Base-by-base conservation (phyloP, 2,797 vertebrate species). In the Spondyliosoma cantharus region DNA sequence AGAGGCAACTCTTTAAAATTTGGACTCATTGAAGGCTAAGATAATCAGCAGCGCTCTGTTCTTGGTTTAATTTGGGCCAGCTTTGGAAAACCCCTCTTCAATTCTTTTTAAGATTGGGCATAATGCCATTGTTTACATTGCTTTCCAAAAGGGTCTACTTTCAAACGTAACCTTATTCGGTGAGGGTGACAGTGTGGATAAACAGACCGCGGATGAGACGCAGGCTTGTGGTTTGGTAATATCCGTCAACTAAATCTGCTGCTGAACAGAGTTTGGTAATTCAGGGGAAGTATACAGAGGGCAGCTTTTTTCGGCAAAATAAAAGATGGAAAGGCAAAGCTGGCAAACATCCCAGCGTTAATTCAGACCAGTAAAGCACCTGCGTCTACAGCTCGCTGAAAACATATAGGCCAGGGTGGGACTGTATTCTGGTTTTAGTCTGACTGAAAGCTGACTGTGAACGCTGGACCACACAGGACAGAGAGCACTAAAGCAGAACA, bases 391-490 rank as follows among this genome's bases (percentile, higher is more conserved):
- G 53, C 62, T 59, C 53, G 20, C n/a, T 72, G 50, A 59, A 65
- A 76, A 60, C 52, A 75, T 69, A 52, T 25, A 69, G 64, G 61
- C 19, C 46, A 7, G 24, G 60, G 24, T 27, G 37, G n/a, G 62
- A 19, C 5, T 19, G 20, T 56, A 72, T 71, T 66, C 42, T 76
- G 66, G 49, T 71, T 80, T 66, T 78, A 58, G 60, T 72, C 48
- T 27, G 22, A 52, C 64, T 77, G 22, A 63, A 78, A 61, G 45
- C 60, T 17, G 61, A 70, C 76, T 80, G 25, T 60, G 62, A 78
- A 81, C 62, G 20, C 2, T 2, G 78, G 83, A 87, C 89, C 89
- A 91, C 87, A 89, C 86, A 87, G 64, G 24, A 50, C 80, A 63
- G 32, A 64, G 57, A 73, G 74, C 87, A 67, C 76, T 56, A 68